phyloP scores from a whole-genome alignment of 2,888 invertebrate species.

The Steinernema carpocapsae region DNA sequence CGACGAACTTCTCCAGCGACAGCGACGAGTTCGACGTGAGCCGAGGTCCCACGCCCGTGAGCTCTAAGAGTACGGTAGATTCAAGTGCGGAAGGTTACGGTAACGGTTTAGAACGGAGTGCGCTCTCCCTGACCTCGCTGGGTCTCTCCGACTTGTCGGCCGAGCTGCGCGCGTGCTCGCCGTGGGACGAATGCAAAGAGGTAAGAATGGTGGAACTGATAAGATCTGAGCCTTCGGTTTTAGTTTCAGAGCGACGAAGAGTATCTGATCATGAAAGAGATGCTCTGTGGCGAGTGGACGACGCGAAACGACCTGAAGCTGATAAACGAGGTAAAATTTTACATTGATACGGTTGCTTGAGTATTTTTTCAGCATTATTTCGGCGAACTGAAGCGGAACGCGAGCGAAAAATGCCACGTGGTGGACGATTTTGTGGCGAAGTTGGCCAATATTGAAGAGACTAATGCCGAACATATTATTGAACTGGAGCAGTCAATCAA shows the following conservation, averaged over 20 bases:
- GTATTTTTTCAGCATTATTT: slow-evolving; percentile 25
- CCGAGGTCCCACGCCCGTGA: slow-evolving; percentile 14
- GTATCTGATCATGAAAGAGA: slow-evolving; percentile 48
- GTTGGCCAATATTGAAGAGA: neutral
- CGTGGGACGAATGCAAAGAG: slow-evolving; percentile 16
- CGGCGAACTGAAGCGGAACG: neutral
- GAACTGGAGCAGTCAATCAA: slow-evolving; percentile 7
- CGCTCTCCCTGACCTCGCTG: slow-evolving; percentile 4
- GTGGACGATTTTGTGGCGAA: slow-evolving; percentile 12
- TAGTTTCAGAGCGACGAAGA: slow-evolving; percentile 4
- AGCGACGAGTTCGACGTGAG: slow-evolving; percentile 24
- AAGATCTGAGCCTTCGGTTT: neutral
- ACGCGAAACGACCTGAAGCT: slow-evolving; percentile 69
- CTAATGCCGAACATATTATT: neutral
- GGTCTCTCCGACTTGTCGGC: slow-evolving; percentile 24
- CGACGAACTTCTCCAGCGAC: neutral
- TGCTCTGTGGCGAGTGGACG: slow-evolving; percentile 51
- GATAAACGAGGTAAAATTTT: slow-evolving; percentile 65
- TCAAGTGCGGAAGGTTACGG: neutral
- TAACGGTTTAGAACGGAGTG: neutral
- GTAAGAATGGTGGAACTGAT: neutral
- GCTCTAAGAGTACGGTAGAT: neutral
- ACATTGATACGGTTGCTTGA: too few relatives aligned
- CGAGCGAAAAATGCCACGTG: neutral
- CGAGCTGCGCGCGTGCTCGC: slow-evolving; percentile 3